These are phyloP conservation scores for Nyctereutes procyonoides DNA, from an alignment of 2,113 vertebrate genomes.

Conservation along the genomic window DNA sequence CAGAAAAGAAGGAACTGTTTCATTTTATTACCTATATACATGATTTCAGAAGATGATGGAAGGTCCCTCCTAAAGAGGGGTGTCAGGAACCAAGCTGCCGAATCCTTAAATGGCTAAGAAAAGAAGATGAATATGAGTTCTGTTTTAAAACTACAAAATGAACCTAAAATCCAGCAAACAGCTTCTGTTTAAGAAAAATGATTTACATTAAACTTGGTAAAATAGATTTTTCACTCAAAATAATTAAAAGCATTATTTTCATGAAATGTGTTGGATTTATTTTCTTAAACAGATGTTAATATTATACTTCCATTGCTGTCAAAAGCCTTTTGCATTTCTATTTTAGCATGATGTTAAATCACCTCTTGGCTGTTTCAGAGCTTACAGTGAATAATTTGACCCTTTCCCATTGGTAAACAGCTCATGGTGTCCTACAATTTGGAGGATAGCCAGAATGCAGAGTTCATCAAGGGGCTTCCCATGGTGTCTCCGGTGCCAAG, in stretches of 20 bases:
- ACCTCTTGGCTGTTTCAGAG: neutral
- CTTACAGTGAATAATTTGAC: neutral
- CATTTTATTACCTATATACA: rapidly evolving
- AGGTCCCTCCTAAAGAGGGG: neutral
- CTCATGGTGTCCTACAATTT: neutral
- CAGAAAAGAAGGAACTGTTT: neutral
- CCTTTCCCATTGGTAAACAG: neutral
- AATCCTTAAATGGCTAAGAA: neutral
- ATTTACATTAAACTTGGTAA: constrained; percentile 1
- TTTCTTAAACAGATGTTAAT: constrained; percentile 15
- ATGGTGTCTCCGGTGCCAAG: neutral
- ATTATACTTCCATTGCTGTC: neutral
- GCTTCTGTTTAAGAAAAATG: neutral
- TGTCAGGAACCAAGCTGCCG: neutral
- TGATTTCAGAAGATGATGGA: neutral
- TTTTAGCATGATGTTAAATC: neutral
- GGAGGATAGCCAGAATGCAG: neutral
- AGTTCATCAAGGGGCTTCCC: neutral
- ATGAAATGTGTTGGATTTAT: constrained; percentile 9
- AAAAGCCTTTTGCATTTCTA: neutral
- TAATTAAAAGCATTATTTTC: constrained; percentile 80
- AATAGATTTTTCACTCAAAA: neutral
- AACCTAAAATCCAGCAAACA: constrained; percentile 12
- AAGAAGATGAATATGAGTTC: neutral
- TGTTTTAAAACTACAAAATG: neutral